These are phyloP conservation scores for Bagarius yarrelli DNA, from an alignment of 2,113 vertebrate species.

Conservation along the genomic window DNA sequence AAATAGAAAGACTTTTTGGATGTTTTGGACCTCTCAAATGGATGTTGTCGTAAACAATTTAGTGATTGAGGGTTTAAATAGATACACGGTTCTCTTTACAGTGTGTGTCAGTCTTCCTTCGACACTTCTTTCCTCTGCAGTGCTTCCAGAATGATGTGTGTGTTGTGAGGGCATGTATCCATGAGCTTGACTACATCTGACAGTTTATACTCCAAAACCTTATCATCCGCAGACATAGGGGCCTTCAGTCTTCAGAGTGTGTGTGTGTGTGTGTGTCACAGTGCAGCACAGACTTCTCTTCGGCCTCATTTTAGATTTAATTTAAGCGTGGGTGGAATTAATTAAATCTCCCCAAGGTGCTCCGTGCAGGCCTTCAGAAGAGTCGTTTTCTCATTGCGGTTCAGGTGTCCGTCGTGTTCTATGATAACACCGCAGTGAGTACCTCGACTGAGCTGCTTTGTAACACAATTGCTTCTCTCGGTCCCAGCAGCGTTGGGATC, in stretches of 20 bases:
- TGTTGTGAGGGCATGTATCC: constrained; percentile 36
- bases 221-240: constrained; percentile 61
- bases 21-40: not conserved
- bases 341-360: constrained; percentile 34
- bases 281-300: constrained; percentile 28
- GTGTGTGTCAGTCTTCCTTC: constrained; percentile 10
- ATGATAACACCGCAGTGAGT: constrained; percentile 1
- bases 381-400: constrained; percentile 1
- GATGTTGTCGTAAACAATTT: not conserved
- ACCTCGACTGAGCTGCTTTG: not conserved
- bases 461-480: constrained; percentile 5
- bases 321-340: constrained; percentile 48
- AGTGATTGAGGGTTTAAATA: not conserved
- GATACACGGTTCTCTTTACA: constrained; percentile 5
- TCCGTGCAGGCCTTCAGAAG: constrained; percentile 16
- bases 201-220: constrained; percentile 64
- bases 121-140: constrained; percentile 21
- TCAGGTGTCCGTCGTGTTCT: constrained; percentile 26
- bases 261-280: constrained; percentile 24
- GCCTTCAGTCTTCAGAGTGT: constrained; percentile 39
- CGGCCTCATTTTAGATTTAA: constrained; percentile 43
- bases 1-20: not conserved
- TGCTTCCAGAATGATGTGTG: constrained; percentile 23
- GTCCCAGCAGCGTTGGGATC: not conserved
- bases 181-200: constrained; percentile 65